phyloP scores from a whole-genome alignment of 2,888 invertebrate genomes.

The Tromatobia lineatoria region DNA sequence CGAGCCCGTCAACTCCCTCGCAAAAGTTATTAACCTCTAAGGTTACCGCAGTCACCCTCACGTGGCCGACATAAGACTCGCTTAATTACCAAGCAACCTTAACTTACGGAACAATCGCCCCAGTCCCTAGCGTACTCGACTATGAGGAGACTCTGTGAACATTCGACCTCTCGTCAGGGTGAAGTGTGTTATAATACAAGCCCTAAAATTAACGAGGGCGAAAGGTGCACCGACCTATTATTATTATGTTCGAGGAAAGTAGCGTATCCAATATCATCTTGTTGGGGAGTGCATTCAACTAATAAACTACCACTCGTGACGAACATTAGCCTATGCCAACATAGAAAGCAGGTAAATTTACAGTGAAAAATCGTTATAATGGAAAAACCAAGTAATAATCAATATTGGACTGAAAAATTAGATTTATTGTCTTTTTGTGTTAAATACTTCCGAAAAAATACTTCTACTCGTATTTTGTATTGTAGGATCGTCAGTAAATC shows the following conservation, averaged over 20 bases:
- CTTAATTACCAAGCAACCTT: slow-evolving; percentile 82
- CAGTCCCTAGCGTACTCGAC: slow-evolving; percentile 21
- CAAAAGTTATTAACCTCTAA: slow-evolving; percentile 84
- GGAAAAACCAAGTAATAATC: background rate
- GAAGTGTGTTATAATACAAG: slow-evolving; percentile 34
- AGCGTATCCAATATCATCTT: slow-evolving; percentile 59
- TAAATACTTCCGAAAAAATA: too few species aligned
- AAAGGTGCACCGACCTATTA: slow-evolving; percentile 52
- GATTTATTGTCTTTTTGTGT: too few species aligned
- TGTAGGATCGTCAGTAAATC: too few species aligned
- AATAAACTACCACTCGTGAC: background rate
- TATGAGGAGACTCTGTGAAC: slow-evolving; percentile 33
- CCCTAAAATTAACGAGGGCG: slow-evolving; percentile 65
- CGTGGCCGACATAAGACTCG: slow-evolving; percentile 77
- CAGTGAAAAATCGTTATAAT: background rate
- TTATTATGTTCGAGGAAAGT: slow-evolving; percentile 47
- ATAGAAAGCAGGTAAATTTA: background rate
- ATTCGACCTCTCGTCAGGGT: slow-evolving; percentile 46
- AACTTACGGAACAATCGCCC: slow-evolving; percentile 67
- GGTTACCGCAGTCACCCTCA: slow-evolving; percentile 82
- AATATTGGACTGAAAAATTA: background rate
- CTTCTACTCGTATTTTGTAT: too few species aligned
- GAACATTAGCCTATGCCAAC: background rate
- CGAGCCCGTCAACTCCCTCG: slow-evolving; percentile 52
- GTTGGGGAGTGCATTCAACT: background rate